Evolutionary conservation across 2,113 vertebrate species (phyloP).

Genomic region (Sprattus sprattus): DNA sequence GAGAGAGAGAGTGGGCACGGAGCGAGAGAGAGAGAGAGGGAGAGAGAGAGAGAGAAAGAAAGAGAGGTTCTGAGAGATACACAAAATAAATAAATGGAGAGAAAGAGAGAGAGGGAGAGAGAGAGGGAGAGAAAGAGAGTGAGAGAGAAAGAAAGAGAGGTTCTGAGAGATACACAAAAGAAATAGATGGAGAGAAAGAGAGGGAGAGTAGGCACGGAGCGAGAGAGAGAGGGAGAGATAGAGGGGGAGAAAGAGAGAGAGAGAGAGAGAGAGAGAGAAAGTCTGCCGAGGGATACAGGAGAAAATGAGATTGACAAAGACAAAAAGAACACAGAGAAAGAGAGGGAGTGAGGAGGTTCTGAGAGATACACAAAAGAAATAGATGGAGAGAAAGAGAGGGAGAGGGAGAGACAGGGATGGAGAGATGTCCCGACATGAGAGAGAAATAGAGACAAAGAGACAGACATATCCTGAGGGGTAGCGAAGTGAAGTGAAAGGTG

Average conservation of each 20-base stretch:
- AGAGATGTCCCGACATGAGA: not conserved
- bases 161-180: not conserved
- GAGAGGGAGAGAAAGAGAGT: not conserved
- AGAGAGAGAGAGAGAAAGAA: not conserved
- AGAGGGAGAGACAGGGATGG: not conserved
- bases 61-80: not conserved
- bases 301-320: not conserved
- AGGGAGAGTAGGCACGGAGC: no score
- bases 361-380: not conserved
- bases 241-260: not conserved
- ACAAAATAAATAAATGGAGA: not conserved
- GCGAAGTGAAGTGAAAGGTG: not conserved
- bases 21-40: not conserved
- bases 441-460: constrained; percentile 1
- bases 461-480: not conserved
- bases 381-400: not conserved
- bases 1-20: not conserved
- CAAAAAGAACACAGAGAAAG: not conserved
- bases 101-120: not conserved
- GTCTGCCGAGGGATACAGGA: no score
- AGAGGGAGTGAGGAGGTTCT: not conserved
- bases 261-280: not conserved
- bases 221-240: not conserved
- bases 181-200: no score
- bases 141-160: not conserved